Conservation (phyloP, 2,113 vertebrate genomes). For the Syngnathus typhle region DNA sequence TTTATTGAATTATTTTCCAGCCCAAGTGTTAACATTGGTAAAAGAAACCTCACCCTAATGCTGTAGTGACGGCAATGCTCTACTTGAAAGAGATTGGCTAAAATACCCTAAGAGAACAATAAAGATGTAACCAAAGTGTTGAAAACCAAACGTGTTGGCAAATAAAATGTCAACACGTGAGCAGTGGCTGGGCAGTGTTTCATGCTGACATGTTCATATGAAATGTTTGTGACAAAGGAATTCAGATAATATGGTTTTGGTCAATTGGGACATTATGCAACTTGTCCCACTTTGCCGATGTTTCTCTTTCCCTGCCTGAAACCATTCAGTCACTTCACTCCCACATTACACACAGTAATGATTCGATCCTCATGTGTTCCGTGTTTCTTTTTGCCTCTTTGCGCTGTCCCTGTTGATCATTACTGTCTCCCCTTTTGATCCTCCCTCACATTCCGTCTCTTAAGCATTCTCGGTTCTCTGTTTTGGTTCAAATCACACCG, state of each 20-base stretch:
- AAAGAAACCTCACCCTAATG: no score
- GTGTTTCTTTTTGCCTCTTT: conserved; percentile 48
- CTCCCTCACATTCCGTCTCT: conserved; percentile 32
- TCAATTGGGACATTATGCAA: conserved; percentile 34
- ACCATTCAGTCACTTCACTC: conserved; percentile 33
- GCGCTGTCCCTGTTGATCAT: conserved; percentile 11
- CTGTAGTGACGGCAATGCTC: no score
- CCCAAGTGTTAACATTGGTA: neutral
- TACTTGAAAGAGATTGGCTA: no score
- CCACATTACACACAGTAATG: conserved; percentile 13
- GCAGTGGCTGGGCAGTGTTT: neutral
- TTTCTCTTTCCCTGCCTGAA: conserved; percentile 42
- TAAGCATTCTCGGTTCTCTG: conserved; percentile 27
- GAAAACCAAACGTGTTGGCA: neutral
- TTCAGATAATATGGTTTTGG: conserved; percentile 12
- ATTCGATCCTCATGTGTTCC: conserved; percentile 15
- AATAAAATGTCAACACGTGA: neutral
- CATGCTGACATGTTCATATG: neutral
- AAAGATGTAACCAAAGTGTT: no score
- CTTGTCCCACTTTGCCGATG: conserved; percentile 25
- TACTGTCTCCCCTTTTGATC: conserved; percentile 21
- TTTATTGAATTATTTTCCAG: neutral
- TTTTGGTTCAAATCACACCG: conserved; percentile 14
- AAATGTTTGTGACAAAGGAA: conserved; percentile 1
- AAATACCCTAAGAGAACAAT: no score